These are phyloP conservation scores for Steinernema feltiae DNA, from an alignment of 1,140 invertebrate species.

Conservation along the genomic window DNA sequence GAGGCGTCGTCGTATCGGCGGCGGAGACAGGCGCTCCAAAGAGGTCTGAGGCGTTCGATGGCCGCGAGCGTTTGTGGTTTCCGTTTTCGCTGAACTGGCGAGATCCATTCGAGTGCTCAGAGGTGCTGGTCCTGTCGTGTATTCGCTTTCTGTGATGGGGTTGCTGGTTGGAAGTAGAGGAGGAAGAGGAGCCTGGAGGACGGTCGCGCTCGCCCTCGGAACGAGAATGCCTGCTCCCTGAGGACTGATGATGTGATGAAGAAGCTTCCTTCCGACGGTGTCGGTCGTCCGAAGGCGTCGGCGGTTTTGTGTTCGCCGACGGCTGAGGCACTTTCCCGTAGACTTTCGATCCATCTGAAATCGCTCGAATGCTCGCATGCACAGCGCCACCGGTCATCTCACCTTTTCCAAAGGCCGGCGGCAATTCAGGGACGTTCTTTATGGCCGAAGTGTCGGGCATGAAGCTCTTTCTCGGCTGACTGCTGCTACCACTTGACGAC, in stretches of 20 bases:
- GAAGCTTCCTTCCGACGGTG: conserved; percentile 9
- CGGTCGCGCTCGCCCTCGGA: background rate
- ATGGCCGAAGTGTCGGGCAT: conserved; percentile 12
- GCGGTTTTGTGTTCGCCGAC: background rate
- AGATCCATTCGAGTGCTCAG: background rate
- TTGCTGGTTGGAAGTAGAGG: too few relatives aligned
- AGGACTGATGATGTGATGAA: background rate
- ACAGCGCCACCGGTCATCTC: background rate
- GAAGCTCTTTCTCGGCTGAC: conserved; percentile 16
- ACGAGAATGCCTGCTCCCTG: background rate
- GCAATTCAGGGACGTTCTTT: background rate
- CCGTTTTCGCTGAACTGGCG: background rate
- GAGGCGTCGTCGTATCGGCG: background rate
- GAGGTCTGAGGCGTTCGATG: background rate
- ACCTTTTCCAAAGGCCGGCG: background rate
- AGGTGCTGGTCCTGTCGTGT: conserved; percentile 1
- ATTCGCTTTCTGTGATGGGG: background rate
- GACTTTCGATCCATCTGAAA: background rate
- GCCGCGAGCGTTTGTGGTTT: background rate
- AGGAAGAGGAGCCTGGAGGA: background rate
- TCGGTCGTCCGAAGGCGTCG: background rate
- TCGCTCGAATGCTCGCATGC: background rate
- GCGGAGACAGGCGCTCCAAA: background rate
- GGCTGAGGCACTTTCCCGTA: background rate
- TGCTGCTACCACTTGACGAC: background rate